Evolutionary conservation across 1,140 invertebrate species (phyloP).

Genomic region (Drosophila ambigua): DNA sequence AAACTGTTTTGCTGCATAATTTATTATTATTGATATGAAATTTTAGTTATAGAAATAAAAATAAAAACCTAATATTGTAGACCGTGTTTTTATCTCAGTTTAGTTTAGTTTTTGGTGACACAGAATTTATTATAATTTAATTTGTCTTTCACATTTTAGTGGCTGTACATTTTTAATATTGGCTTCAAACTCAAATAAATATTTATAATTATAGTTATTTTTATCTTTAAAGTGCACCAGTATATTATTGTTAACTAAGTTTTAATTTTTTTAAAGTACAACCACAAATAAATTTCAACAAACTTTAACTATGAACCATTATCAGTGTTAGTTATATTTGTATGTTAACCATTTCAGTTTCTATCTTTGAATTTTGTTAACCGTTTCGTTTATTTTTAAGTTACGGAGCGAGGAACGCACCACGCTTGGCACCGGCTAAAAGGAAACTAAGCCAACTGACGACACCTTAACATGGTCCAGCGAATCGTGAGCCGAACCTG

Average conservation of each 20-base stretch:
- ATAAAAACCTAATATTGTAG: too few species aligned
- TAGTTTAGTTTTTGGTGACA: neutral
- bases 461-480: conserved; percentile 27
- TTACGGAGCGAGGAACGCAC: conserved; percentile 45
- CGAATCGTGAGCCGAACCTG: conserved; percentile 22
- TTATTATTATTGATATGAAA: too few species aligned
- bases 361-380: conserved; percentile 1
- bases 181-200: neutral
- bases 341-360: conserved; percentile 18
- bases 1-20: too few species aligned
- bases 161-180: neutral
- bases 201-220: neutral
- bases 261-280: neutral
- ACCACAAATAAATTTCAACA: conserved; percentile 14
- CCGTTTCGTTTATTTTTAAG: neutral
- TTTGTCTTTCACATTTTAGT: neutral
- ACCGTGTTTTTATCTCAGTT: too few species aligned
- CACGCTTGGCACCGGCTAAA: conserved; percentile 68
- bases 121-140: neutral
- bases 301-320: conserved; percentile 4
- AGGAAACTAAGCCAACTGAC: conserved; percentile 61
- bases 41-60: too few species aligned
- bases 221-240: neutral
- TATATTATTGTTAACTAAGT: neutral
- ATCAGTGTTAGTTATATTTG: too few species aligned